These are phyloP conservation scores for Lampropteryx suffumata DNA, from an alignment of 2,888 invertebrate species.

Conservation along the genomic window DNA sequence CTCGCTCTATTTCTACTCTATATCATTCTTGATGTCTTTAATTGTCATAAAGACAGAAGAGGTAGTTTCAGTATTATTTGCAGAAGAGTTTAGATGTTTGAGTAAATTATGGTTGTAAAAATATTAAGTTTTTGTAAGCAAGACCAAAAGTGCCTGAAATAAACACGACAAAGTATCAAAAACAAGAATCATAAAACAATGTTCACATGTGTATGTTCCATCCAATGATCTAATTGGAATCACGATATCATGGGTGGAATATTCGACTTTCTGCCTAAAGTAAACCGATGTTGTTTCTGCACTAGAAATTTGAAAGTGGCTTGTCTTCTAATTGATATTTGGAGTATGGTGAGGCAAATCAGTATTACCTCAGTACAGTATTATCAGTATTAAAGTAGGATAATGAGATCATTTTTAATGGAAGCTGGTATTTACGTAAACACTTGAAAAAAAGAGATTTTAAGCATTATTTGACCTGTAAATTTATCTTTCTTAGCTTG, in stretches of 20 bases:
- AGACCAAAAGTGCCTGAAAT: background rate
- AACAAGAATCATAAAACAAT: background rate
- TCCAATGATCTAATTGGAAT: background rate
- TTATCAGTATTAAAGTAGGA: no score
- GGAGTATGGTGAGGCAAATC: conserved; percentile 49
- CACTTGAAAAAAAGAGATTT: no score
- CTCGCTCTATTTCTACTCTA: no score
- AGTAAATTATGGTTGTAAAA: no score
- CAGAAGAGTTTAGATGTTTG: no score
- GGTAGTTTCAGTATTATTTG: no score
- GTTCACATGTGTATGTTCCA: background rate
- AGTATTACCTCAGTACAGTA: no score
- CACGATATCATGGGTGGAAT: conserved; percentile 27
- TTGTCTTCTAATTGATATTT: conserved; percentile 36
- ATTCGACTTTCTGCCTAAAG: conserved; percentile 41
- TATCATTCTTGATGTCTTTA: no score
- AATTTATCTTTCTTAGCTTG: conserved; percentile 39
- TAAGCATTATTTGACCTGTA: no score
- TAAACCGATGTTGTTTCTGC: conserved; percentile 49
- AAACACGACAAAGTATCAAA: background rate
- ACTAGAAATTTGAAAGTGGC: conserved; percentile 47
- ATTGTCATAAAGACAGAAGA: no score
- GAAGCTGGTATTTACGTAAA: no score
- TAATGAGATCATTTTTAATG: no score
- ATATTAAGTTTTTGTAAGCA: background rate